Base-by-base conservation (phyloP, 2,113 vertebrate species). In the Phrynosoma blainvillii region DNA sequence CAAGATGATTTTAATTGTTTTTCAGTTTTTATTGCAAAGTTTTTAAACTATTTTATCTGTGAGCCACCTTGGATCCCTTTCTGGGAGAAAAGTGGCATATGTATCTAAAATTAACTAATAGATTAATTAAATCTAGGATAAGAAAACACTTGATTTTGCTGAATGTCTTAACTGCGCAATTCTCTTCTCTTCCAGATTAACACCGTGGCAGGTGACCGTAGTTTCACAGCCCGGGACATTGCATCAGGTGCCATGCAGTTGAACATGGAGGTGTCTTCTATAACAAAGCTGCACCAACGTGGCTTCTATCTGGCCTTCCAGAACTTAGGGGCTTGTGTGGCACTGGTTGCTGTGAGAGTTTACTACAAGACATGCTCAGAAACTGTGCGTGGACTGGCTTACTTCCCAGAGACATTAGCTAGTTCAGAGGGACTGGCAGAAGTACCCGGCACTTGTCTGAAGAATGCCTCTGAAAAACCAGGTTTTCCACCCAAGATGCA, bases 291-390 rank as follows among this genome's bases (percentile, higher is more conserved):
- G 77, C 93, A 94, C n/a, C 96, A 89, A 12, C 96, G 96, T 0
- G 97, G 97, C 62, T 96, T 97, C 94, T 97, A 97, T 87, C 91
- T 97, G 25, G 97, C 97, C 42, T 97, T 97, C 93, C 97, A 97
- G 92, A 97, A 97, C 92, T 96, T 96, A 0, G 97, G 97, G 1
- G 97, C 97, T 8, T 97, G 97, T 0, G 95, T 97, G 62, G 97
- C 97, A 0, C 90, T 97, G 90, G 96, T 97, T 73, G 96, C 96
- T 0, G 96, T 97, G 16, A 93, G 97, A 4, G 96, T 97, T 68
- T 97, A 97, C 73, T 97, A 97, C 90, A 97, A 97, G 92, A 97
- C 91, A 32, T 97, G 97, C 73, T 95, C 96, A 0, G 93, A 96
- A 65, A 84, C 84, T 0, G 88, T 96, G 87, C 90, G 91, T 0